Evolutionary conservation across 2,113 vertebrate genomes (phyloP).

Genomic region (Labrus mixtus): DNA sequence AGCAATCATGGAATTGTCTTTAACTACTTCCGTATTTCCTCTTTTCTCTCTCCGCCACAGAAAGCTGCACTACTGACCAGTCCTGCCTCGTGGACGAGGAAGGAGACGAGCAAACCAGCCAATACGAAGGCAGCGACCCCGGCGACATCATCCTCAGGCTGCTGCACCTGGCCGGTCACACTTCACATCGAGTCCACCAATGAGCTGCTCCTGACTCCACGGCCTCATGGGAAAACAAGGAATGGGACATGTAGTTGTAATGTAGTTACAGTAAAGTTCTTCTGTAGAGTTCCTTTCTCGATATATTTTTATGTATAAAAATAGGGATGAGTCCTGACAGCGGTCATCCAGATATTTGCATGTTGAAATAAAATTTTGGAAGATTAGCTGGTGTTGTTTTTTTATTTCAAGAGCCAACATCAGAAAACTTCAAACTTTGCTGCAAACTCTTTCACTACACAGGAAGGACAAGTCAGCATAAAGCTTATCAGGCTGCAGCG

Average conservation of each 20-base stretch:
- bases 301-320: slow-evolving; percentile 78
- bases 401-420: not conserved
- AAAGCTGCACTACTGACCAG: slow-evolving; percentile 77
- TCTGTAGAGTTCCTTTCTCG: slow-evolving; percentile 72
- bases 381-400: slow-evolving; percentile 22
- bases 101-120: slow-evolving; percentile 63
- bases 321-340: slow-evolving; percentile 53
- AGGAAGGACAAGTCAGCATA: slow-evolving; percentile 37
- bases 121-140: slow-evolving; percentile 64
- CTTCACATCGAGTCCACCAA: slow-evolving; percentile 73
- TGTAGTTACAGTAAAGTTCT: slow-evolving; percentile 37
- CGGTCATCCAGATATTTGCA: slow-evolving; percentile 64
- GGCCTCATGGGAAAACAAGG: slow-evolving; percentile 18
- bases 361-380: slow-evolving; percentile 79
- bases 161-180: slow-evolving; percentile 71
- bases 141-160: slow-evolving; percentile 78
- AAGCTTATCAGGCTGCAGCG: slow-evolving; percentile 41
- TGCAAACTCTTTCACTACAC: not conserved
- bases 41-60: slow-evolving; percentile 31
- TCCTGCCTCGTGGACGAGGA: slow-evolving; percentile 76
- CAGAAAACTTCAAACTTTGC: not conserved
- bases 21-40: slow-evolving; percentile 1
- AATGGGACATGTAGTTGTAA: slow-evolving; percentile 48
- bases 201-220: slow-evolving; percentile 51
- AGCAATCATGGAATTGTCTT: not conserved